A percentile compares a stretch with the other conserved stretches of the same genome.
Evolutionary conservation across 1,140 invertebrate genomes (phyloP).

Genomic region (Asobara japonica): DNA sequence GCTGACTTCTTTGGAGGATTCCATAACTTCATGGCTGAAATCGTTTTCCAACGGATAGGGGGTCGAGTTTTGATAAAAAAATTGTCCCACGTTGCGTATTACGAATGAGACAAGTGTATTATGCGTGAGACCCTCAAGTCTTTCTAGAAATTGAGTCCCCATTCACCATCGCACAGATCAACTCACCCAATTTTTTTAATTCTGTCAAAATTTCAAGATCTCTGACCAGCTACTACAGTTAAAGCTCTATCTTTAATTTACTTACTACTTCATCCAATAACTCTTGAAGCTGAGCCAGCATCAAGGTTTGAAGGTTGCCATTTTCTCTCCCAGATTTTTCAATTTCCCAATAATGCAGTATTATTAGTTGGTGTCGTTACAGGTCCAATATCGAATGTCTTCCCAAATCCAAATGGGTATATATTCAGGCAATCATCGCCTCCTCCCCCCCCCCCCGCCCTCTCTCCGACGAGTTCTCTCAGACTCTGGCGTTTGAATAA

Average conservation of each 20-base stretch:
- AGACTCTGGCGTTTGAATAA: conserved; percentile 40
- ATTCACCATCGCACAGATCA: too few relatives aligned
- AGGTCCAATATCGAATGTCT: not conserved
- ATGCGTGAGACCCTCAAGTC: too few relatives aligned
- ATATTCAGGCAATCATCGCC: not conserved
- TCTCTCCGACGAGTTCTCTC: conserved; percentile 6
- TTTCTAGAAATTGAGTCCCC: too few relatives aligned
- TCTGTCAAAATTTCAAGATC: too few relatives aligned
- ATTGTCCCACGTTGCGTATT: too few relatives aligned
- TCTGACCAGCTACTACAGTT: too few relatives aligned
- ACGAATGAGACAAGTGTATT: too few relatives aligned
- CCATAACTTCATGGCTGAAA: too few relatives aligned
- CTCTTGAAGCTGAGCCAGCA: not conserved
- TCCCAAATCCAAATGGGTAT: not conserved
- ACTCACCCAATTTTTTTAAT: too few relatives aligned
- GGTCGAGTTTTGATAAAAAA: too few relatives aligned
- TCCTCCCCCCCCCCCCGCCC: not conserved
- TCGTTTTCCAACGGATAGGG: not conserved
- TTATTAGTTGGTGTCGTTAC: not conserved
- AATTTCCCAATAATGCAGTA: not conserved
- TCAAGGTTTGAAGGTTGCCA: not conserved
- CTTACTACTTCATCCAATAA: too few relatives aligned
- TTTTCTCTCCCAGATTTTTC: not conserved
- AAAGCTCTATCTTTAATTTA: too few relatives aligned
- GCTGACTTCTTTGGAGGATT: not conserved